These are phyloP conservation scores for Megathymus violae DNA, from an alignment of 1,140 invertebrate species.

Conservation along the genomic window DNA sequence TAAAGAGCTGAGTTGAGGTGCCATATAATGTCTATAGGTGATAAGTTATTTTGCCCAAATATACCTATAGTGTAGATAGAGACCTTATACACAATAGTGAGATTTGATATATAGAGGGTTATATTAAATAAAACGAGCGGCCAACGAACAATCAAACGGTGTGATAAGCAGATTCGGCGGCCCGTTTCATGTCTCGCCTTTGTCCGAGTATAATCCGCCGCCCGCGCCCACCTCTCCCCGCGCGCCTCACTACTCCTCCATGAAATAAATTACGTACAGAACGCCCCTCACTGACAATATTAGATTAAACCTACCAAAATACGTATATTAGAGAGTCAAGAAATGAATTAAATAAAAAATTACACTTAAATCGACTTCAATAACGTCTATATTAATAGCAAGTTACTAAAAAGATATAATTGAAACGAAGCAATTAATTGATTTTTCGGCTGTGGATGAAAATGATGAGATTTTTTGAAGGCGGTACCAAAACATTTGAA, in stretches of 20 bases:
- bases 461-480: too few relatives aligned
- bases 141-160: slow-evolving; percentile 70
- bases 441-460: too few relatives aligned
- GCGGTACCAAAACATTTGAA: too few relatives aligned
- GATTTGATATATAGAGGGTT: slow-evolving; percentile 72
- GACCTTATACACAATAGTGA: slow-evolving; percentile 31
- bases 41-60: too few relatives aligned
- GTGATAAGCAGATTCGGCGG: slow-evolving; percentile 78
- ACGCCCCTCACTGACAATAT: neutral
- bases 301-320: neutral
- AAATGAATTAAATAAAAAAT: neutral
- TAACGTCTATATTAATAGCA: too few relatives aligned
- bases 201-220: slow-evolving; percentile 74
- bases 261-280: neutral
- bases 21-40: too few relatives aligned
- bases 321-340: neutral
- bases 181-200: slow-evolving; percentile 74
- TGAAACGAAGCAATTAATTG: too few relatives aligned
- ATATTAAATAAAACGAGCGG: slow-evolving; percentile 60
- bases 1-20: too few relatives aligned
- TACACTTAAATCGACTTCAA: too few relatives aligned
- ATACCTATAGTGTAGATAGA: slow-evolving; percentile 6
- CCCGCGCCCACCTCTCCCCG: slow-evolving; percentile 41
- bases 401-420: too few relatives aligned
- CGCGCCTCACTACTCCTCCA: slow-evolving; percentile 16